phyloP scores from a whole-genome alignment of 1,140 invertebrate species.

The Lanistes nyassanus region DNA sequence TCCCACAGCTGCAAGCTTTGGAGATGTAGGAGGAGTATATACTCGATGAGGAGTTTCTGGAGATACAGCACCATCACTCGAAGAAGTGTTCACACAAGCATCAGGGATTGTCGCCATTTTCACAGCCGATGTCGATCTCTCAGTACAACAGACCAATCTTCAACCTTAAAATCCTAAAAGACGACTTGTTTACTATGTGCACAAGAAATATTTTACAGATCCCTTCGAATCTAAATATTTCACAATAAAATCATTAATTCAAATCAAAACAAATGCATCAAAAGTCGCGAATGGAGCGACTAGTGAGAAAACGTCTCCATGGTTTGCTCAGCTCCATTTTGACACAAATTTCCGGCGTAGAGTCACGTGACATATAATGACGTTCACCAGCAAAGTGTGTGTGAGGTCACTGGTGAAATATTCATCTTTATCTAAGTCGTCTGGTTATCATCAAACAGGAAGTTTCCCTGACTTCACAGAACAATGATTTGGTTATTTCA shows the following conservation, averaged over 20 bases:
- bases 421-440: too few species aligned
- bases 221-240: not conserved
- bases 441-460: too few species aligned
- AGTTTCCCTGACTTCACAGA: too few species aligned
- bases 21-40: conserved; percentile 28
- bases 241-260: not conserved
- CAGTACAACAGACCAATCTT: not conserved
- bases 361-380: conserved; percentile 25
- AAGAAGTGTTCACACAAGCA: conserved; percentile 27
- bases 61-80: conserved; percentile 13
- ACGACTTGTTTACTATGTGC: conserved; percentile 6
- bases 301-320: conserved; percentile 15
- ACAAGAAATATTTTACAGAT: not conserved
- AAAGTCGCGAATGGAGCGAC: conserved; percentile 7
- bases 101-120: conserved; percentile 28
- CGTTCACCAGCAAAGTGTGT: conserved; percentile 8
- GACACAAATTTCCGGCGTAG: conserved; percentile 24
- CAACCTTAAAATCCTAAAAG: conserved; percentile 19
- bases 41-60: conserved; percentile 14
- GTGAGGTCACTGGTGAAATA: too few species aligned
- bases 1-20: conserved; percentile 35
- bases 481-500: too few species aligned
- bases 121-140: conserved; percentile 14
- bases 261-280: not conserved
- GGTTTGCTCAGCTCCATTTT: conserved; percentile 23